These are phyloP conservation scores for Caenorhabditis brenneri DNA, from an alignment of 1,140 invertebrate genomes.

Conservation along the genomic window DNA sequence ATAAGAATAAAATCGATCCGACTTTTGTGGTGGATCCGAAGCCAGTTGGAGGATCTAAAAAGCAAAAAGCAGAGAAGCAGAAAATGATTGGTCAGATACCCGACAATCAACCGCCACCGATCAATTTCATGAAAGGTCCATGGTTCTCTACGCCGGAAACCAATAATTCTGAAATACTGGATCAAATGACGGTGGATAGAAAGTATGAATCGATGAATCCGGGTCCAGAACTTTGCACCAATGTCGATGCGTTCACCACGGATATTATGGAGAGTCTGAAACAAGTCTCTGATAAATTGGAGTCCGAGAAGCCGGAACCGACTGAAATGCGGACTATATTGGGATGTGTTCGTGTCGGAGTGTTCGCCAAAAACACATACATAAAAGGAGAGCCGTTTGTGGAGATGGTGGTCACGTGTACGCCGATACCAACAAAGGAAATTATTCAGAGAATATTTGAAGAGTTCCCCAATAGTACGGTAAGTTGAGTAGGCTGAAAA, in stretches of 20 bases:
- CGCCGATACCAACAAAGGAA: not conserved
- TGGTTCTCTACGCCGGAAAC: too few species aligned
- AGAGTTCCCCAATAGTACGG: too few species aligned
- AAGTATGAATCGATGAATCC: not conserved
- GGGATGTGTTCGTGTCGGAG: not conserved
- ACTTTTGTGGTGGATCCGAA: conserved; percentile 32
- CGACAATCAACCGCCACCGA: too few species aligned
- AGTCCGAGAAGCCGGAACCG: not conserved
- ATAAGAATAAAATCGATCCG: conserved; percentile 44
- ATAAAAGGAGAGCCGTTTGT: not conserved
- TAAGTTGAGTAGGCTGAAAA: too few species aligned
- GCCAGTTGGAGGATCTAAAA: too few species aligned
- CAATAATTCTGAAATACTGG: not conserved
- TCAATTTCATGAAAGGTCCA: too few species aligned
- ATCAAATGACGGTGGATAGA: not conserved
- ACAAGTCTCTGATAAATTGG: not conserved
- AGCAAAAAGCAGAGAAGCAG: not conserved
- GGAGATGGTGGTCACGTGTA: not conserved
- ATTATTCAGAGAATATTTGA: not conserved
- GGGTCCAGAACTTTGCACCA: not conserved
- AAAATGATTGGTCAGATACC: too few species aligned
- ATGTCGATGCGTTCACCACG: not conserved
- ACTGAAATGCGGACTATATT: not conserved
- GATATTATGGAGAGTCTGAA: not conserved
- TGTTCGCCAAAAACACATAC: not conserved